phyloP scores from a whole-genome alignment of 2,888 invertebrate genomes.

The Temnothorax ravouxi region DNA sequence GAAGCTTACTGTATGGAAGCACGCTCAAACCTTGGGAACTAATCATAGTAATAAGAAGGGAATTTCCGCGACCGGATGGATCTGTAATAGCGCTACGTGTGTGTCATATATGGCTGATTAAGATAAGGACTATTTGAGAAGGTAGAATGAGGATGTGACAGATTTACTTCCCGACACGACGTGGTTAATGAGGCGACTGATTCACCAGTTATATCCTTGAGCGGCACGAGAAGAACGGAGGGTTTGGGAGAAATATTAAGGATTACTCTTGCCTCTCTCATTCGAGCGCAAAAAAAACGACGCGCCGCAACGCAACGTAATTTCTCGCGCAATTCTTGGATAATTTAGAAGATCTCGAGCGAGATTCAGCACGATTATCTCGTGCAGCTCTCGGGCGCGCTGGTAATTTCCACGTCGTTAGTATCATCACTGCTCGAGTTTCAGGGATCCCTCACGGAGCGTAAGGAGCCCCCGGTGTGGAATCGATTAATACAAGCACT shows the following conservation, averaged over 20 bases:
- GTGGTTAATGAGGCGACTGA: conserved; percentile 10
- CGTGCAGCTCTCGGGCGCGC: background rate
- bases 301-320: background rate
- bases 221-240: background rate
- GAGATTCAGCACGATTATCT: conserved; percentile 40
- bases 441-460: conserved; percentile 9
- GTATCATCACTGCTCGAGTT: conserved; percentile 36
- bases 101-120: conserved; percentile 9
- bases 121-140: conserved; percentile 30
- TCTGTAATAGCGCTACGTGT: background rate
- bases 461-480: background rate
- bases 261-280: conserved; percentile 1
- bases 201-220: conserved; percentile 8
- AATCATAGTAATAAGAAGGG: background rate
- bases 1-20: background rate
- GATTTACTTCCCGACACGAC: background rate
- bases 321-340: conserved; percentile 14
- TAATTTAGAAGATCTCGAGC: background rate
- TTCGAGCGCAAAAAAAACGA: background rate
- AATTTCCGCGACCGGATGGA: conserved; percentile 8
- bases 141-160: background rate
- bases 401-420: conserved; percentile 48
- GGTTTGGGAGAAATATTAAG: background rate
- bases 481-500: conserved; percentile 35
- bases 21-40: background rate